These are phyloP conservation scores for Tragelaphus oryx DNA, from an alignment of 2,797 vertebrate species.

Conservation along the genomic window DNA sequence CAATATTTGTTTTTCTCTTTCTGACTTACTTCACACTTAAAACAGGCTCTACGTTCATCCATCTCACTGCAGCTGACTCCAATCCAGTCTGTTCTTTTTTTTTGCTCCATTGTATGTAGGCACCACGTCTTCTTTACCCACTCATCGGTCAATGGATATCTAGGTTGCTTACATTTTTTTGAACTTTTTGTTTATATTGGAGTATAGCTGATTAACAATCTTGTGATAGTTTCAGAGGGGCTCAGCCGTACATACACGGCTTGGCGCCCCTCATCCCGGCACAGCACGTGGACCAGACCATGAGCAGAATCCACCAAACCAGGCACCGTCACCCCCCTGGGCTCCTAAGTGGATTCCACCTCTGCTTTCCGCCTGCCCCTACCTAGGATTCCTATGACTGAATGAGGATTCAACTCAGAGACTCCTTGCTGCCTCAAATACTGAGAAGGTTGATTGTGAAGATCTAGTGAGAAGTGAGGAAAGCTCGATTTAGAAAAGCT, in stretches of 20 bases:
- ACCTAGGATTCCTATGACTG: no score
- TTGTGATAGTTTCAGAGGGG: neutral
- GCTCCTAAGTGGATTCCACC: rapidly evolving
- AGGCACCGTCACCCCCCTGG: rapidly evolving
- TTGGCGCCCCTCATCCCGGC: rapidly evolving
- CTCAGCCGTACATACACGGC: neutral
- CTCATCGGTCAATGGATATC: neutral
- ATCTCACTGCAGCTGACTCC: neutral
- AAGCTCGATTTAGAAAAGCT: neutral
- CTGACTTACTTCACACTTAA: neutral
- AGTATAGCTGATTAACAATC: neutral
- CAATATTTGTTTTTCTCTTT: neutral
- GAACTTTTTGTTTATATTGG: neutral
- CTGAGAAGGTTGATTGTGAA: neutral
- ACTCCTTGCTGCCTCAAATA: neutral
- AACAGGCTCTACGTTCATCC: neutral
- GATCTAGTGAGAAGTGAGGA: neutral
- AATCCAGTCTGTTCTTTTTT: neutral
- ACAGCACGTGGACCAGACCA: rapidly evolving
- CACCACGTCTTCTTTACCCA: neutral
- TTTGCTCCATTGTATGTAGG: neutral
- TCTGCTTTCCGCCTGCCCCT: no score
- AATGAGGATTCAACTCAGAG: neutral
- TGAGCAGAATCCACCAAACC: neutral
- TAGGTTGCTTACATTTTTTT: neutral